phyloP scores from a whole-genome alignment of 2,113 vertebrate genomes.

The Stegostoma tigrinum region DNA sequence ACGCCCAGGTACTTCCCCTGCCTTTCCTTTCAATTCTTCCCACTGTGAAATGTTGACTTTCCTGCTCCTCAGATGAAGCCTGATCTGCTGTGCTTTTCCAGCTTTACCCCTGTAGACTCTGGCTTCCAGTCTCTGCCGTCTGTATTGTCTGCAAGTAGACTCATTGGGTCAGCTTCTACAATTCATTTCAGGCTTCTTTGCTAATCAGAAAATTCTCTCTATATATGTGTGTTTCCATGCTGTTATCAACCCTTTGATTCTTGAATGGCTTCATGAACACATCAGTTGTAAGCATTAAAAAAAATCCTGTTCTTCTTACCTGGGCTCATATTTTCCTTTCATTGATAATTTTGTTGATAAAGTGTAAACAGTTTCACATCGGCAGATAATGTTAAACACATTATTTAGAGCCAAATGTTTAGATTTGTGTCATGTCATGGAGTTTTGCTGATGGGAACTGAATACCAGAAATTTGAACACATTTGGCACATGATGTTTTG shows the following conservation, averaged over 20 bases:
- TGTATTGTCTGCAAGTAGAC: too few relatives aligned
- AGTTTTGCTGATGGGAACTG: neutral
- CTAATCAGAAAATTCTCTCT: neutral
- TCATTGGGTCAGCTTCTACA: neutral
- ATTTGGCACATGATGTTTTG: neutral
- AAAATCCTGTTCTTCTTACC: too few relatives aligned
- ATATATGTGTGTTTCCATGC: neutral
- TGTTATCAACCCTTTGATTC: neutral
- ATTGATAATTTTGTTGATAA: too few relatives aligned
- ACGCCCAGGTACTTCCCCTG: neutral
- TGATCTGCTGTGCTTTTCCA: too few relatives aligned
- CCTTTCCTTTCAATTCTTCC: neutral
- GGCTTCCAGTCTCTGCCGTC: too few relatives aligned
- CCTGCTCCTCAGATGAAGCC: too few relatives aligned
- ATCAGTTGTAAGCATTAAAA: too few relatives aligned
- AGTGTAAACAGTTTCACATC: neutral
- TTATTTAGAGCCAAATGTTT: neutral
- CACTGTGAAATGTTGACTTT: too few relatives aligned
- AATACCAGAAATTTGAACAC: neutral
- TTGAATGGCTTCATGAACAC: too few relatives aligned
- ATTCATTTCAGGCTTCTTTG: neutral
- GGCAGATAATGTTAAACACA: neutral
- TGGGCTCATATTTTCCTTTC: too few relatives aligned
- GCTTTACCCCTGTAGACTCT: too few relatives aligned
- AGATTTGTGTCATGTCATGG: neutral